These are phyloP conservation scores for Notarius lentiginosus DNA, from an alignment of 2,113 vertebrate genomes.

Conservation along the genomic window DNA sequence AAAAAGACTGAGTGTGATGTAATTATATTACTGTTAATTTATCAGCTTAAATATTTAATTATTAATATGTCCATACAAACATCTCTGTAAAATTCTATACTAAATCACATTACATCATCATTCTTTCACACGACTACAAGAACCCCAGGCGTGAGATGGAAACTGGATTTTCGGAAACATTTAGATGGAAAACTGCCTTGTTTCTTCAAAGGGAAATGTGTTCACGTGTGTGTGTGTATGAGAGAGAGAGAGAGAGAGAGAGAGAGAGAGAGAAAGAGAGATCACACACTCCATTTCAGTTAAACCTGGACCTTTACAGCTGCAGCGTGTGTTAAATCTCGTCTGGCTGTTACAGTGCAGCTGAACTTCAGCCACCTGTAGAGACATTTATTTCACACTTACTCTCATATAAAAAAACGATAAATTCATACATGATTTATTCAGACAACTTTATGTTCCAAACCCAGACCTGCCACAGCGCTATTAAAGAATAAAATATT, in stretches of 20 bases:
- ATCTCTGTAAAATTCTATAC: not conserved
- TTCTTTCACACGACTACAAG: not conserved
- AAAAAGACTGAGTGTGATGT: not conserved
- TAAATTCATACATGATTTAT: not conserved
- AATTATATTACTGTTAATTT: not conserved
- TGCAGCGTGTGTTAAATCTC: not conserved
- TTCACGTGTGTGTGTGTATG: not conserved
- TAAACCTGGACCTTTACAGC: not conserved
- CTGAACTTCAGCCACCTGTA: not conserved
- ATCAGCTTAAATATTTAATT: not conserved
- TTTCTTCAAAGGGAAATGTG: not conserved
- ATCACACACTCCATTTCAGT: not conserved
- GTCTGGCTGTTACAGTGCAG: not conserved
- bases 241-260: not conserved
- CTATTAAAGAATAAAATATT: not conserved
- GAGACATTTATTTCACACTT: conserved; percentile 1
- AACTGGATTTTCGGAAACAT: not conserved
- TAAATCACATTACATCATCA: not conserved
- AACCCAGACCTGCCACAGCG: not conserved
- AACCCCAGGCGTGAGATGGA: not conserved
- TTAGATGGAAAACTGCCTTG: not conserved
- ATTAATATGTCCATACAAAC: not conserved
- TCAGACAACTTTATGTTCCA: not conserved
- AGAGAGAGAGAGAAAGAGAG: not conserved
- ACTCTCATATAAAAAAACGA: conserved; percentile 2